phyloP scores from a whole-genome alignment of 1,140 invertebrate genomes.

The Melitaea cinxia region DNA sequence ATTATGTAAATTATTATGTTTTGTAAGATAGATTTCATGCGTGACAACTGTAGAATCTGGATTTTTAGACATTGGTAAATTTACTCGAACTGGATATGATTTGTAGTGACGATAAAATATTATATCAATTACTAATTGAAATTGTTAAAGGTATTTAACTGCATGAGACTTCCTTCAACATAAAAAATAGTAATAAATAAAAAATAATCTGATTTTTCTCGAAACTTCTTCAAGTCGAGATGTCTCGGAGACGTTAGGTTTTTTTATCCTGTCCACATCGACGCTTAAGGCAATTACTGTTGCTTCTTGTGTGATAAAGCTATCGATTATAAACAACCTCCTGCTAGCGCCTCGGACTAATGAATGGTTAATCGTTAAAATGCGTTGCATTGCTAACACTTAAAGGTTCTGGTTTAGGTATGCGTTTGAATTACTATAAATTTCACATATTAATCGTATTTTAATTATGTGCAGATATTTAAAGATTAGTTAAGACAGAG shows the following conservation, averaged over 20 bases:
- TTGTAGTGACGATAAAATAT: too few relatives aligned
- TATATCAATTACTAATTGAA: too few relatives aligned
- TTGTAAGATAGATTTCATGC: too few relatives aligned
- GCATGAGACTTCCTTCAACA: background rate
- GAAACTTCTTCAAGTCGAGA: slow-evolving; percentile 9
- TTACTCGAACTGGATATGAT: too few relatives aligned
- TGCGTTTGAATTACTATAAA: background rate
- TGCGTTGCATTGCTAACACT: slow-evolving; percentile 14
- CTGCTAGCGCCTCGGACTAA: slow-evolving; percentile 19
- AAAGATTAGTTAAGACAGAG: background rate
- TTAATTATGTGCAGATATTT: too few relatives aligned
- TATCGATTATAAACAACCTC: slow-evolving; percentile 31
- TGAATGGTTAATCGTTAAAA: slow-evolving; percentile 22
- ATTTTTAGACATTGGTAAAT: too few relatives aligned
- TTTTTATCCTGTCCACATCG: slow-evolving; percentile 23
- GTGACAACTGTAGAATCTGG: too few relatives aligned
- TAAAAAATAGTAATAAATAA: background rate
- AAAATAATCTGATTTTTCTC: slow-evolving; percentile 5
- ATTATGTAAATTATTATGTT: too few relatives aligned
- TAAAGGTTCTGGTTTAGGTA: slow-evolving; percentile 15
- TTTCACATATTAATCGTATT: too few relatives aligned
- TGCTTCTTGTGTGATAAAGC: slow-evolving; percentile 30
- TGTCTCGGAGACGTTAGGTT: slow-evolving; percentile 16
- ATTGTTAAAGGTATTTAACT: background rate
- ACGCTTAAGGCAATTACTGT: slow-evolving; percentile 32